Base-by-base conservation (phyloP, 2,113 vertebrate species). In the Fukomys damarensis region DNA sequence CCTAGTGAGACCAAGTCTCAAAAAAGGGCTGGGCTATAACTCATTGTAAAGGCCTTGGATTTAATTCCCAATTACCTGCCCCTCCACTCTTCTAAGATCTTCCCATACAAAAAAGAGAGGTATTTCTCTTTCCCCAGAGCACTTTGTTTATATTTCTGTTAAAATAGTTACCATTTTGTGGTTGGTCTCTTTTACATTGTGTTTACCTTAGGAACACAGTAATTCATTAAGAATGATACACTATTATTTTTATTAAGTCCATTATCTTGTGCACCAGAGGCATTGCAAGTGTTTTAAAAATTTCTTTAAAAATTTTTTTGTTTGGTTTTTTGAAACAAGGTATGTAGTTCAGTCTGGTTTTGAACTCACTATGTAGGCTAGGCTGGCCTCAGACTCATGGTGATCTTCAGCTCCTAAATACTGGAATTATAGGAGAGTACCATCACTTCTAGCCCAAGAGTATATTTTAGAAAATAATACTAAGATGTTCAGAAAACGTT, bases 401-500 rank as follows among this genome's bases (percentile, higher is more conserved):
- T 22, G 24, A 43, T 43, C 70, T 24, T 74, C 70, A 74, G 41
- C 41, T 43, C 41, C 22, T 3, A 5, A 13, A 26, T 43, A 43
- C 70, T 74, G 70, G 22, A 41, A 43, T 43, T 74, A 43, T 1
- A 43, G 41, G 24, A 24, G 9, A 24, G 10, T 28, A 11, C 38
- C 12, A 5, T 11, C 22, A 43, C 14, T 38, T 24, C 70, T 74
- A 12, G 70, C 41, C 24, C 28, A 76, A 79, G 35, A 16, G 32
- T 95, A 10, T 63, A 19, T 66, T 91, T 96, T 88, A 80, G 93
- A 85, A 88, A 77, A 91, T 46, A 85, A 65, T 46, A n/a, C 87
- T 66, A 86, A 79, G 24, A 68, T 93, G 12, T 84, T 92, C 32
- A 89, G 76, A 86, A 91, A 79, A 81, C 11, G 76, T 59, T 80